Evolutionary conservation across 2,888 invertebrate genomes (phyloP), one percentile per base, ranked within the genome.

Genomic region (Pheosia gnoma): DNA sequence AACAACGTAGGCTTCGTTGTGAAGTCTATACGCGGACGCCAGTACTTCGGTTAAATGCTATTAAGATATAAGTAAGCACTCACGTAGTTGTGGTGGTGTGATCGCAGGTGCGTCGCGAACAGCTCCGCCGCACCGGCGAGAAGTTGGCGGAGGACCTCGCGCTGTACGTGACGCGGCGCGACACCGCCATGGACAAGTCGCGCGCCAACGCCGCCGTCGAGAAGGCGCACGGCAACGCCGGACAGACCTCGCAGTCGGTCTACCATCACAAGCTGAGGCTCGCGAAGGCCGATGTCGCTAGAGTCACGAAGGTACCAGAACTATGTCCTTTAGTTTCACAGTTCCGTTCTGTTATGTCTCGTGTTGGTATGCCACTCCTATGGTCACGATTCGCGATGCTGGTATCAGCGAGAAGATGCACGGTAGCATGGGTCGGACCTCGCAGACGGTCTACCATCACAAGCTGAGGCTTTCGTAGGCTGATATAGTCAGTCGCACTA

Each of bases 61-160:
- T 25, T 1, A 52, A 52, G 39, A 13, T 59, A 11, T 11, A 59
- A 13, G 36, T 4, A 59, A n/a, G 8, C 11, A 45, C 41, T n/a
- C 36, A 59, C 9, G 54, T 51, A 36, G 36, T 59, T 41, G 0
- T 41, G 0, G n/a, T n/a, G 3, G 10, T 47, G 47, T 11, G 11
- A 7, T 11, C 47, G 4, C 6, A 91, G 93, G 92, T 93, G 0
- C 91, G 93, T 45, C 86, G 89, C 8, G 92, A 92, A 59, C 93
- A 93, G 64, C 85, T 93, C 0, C 88, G 90, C 2, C 89, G 89
- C 41, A 93, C 91, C 0, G 81, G 88, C 11, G 90, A 92, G 67
- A 91, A 91, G 72, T 67, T 94, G 11, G 82, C 93, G 0, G 91
- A 90, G 53, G 94, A 94, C 67, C 70, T 94, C 63, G 93, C 93